These are phyloP conservation scores for Lutjanus erythropterus DNA, from an alignment of 2,113 vertebrate species.

Conservation along the genomic window DNA sequence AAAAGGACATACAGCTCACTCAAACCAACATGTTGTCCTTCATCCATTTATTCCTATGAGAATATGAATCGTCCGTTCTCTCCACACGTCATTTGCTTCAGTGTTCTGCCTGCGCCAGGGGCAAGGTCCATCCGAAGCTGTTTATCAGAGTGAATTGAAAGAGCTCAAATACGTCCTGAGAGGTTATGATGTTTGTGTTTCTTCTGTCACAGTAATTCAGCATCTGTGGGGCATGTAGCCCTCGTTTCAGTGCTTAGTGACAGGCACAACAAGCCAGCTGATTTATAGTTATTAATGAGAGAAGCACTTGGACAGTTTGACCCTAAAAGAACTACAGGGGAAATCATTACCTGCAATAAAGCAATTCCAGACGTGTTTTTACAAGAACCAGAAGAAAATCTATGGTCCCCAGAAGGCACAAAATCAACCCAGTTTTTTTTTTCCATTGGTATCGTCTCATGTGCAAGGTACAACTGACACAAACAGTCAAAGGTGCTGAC, in stretches of 20 bases:
- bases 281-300: neutral
- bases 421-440: no score
- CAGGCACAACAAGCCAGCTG: neutral
- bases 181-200: slow-evolving; percentile 48
- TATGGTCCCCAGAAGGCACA: no score
- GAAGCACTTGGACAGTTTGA: neutral
- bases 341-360: no score
- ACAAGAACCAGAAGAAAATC: no score
- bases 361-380: neutral
- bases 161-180: slow-evolving; percentile 40
- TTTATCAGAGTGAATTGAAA: slow-evolving; percentile 46
- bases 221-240: neutral
- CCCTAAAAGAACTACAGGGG: neutral
- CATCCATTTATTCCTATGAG: slow-evolving; percentile 1
- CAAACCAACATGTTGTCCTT: slow-evolving; percentile 21
- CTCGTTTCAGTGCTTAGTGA: neutral
- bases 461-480: no score
- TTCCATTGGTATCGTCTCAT: no score
- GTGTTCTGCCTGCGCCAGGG: slow-evolving; percentile 14
- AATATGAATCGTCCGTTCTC: slow-evolving; percentile 26
- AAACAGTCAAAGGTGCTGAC: no score
- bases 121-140: slow-evolving; percentile 54
- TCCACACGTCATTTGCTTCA: slow-evolving; percentile 50
- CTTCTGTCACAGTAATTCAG: slow-evolving; percentile 19
- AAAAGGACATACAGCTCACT: neutral